phyloP scores from a whole-genome alignment of 2,888 invertebrate genomes.

The Leptinotarsa juncta region DNA sequence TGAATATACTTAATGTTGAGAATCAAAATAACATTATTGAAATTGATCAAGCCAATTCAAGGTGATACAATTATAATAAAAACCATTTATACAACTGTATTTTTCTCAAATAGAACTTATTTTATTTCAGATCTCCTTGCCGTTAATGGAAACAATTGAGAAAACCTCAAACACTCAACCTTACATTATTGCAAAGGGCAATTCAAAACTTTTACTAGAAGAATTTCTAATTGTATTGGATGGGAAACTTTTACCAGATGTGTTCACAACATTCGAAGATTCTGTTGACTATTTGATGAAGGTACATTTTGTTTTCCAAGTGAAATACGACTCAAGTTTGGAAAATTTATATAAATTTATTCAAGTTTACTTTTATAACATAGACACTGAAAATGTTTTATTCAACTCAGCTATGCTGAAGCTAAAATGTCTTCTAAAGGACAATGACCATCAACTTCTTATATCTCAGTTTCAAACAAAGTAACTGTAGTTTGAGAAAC shows the following conservation, averaged over 20 bases:
- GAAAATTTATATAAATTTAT: too few species aligned
- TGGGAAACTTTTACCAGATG: too few species aligned
- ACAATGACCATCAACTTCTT: not conserved
- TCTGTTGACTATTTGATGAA: not conserved
- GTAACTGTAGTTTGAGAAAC: too few species aligned
- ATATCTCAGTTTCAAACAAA: not conserved
- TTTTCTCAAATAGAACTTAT: not conserved
- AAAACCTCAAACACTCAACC: not conserved
- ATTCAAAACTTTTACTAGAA: too few species aligned
- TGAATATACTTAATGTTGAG: not conserved
- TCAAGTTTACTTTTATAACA: not conserved
- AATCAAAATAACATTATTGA: not conserved
- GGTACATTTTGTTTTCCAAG: not conserved
- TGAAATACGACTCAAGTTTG: not conserved
- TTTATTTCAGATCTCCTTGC: slow-evolving; percentile 1
- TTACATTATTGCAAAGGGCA: not conserved
- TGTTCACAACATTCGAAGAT: slow-evolving; percentile 8
- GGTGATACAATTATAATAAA: not conserved
- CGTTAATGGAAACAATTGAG: not conserved
- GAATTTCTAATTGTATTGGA: too few species aligned
- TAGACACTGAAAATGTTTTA: slow-evolving; percentile 3
- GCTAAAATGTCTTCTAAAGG: slow-evolving; percentile 1
- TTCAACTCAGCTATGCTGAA: slow-evolving; percentile 15
- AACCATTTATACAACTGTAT: not conserved
- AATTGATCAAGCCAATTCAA: not conserved